phyloP scores from a whole-genome alignment of 2,113 vertebrate genomes.

The Eleginops maclovinus region DNA sequence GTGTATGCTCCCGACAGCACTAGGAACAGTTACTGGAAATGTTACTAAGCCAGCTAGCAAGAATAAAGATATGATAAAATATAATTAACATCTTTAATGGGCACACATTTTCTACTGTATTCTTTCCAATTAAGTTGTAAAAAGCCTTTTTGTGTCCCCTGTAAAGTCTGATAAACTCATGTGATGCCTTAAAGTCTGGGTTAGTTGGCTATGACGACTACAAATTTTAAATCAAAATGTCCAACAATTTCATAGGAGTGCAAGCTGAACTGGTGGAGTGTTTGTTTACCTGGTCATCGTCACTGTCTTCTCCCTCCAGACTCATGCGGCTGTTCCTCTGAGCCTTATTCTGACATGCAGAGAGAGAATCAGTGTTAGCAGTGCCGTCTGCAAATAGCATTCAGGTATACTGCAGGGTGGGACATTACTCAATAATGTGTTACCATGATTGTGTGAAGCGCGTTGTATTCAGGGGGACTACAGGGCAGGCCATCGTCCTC shows the following conservation, averaged over 20 bases:
- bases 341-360: conserved; percentile 66
- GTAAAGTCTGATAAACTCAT: not conserved
- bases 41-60: too few species aligned
- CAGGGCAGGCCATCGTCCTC: conserved; percentile 86
- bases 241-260: not conserved
- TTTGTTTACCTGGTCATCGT: conserved; percentile 87
- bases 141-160: not conserved
- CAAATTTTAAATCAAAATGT: not conserved
- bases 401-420: not conserved
- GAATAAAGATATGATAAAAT: too few species aligned
- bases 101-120: not conserved
- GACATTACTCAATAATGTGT: not conserved
- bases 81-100: too few species aligned
- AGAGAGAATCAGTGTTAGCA: not conserved
- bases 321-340: conserved; percentile 86
- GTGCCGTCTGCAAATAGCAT: too few species aligned
- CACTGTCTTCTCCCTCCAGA: conserved; percentile 86
- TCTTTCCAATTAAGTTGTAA: not conserved
- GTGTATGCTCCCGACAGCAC: too few species aligned
- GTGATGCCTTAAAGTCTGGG: not conserved
- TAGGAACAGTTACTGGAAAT: too few species aligned
- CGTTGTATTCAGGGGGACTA: conserved; percentile 84
- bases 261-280: not conserved
- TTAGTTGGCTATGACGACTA: not conserved
- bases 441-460: conserved; percentile 74